Percentiles rank a stretch among this genome's conserved stretches.
Conservation (phyloP, 2,113 vertebrate genomes). For the Syngnathus floridae region DNA sequence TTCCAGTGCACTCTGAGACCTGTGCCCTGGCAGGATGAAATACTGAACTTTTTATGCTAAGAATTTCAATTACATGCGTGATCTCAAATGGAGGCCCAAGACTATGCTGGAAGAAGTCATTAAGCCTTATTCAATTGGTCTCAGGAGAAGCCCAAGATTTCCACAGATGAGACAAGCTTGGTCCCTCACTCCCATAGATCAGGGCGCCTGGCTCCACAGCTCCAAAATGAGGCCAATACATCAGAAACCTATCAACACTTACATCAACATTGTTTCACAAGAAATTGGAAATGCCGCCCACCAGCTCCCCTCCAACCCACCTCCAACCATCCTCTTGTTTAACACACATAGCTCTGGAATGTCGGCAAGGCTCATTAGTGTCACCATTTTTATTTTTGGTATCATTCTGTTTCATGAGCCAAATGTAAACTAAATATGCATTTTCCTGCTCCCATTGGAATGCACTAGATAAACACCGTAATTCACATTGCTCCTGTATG, state of each 20-base stretch:
- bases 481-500: conserved; percentile 56
- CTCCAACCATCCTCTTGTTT: conserved; percentile 40
- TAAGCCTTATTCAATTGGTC: conserved; percentile 58
- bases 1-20: conserved; percentile 58
- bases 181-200: conserved; percentile 45
- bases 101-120: conserved; percentile 49
- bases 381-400: conserved; percentile 54
- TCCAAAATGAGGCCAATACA: conserved; percentile 60
- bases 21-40: conserved; percentile 43
- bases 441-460: conserved; percentile 37
- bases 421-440: conserved; percentile 38
- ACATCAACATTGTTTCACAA: conserved; percentile 55
- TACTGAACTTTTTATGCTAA: conserved; percentile 45
- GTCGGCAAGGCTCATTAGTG: conserved; percentile 53
- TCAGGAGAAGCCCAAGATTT: conserved; percentile 49
- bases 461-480: conserved; percentile 43
- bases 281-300: conserved; percentile 46
- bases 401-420: conserved; percentile 50
- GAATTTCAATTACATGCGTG: conserved; percentile 55
- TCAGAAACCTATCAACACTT: conserved; percentile 57
- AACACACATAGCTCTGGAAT: conserved; percentile 40
- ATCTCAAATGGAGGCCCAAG: conserved; percentile 37
- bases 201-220: conserved; percentile 35
- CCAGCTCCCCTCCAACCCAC: not conserved
- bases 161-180: conserved; percentile 54